A percentile compares a stretch with the other conserved stretches of the same genome.
Conservation (phyloP, 2,797 vertebrate species). For the Oceanodroma leucorhoa region DNA sequence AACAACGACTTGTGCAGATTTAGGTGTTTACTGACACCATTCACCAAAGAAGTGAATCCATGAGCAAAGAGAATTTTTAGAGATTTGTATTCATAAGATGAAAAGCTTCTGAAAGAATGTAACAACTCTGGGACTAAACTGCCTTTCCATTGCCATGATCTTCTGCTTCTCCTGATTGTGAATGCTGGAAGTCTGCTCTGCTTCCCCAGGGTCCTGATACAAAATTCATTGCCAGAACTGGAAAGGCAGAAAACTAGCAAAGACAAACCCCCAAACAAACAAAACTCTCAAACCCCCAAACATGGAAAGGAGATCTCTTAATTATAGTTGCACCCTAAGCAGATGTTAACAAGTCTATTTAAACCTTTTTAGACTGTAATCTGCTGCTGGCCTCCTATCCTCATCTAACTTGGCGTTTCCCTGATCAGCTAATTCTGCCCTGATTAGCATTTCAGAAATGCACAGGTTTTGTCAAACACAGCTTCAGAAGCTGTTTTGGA, state of each 20-base stretch:
- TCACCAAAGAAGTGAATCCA: background rate
- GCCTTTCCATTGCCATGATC: slow-evolving; percentile 17
- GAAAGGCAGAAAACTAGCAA: slow-evolving; percentile 10
- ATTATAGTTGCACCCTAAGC: slow-evolving; percentile 7
- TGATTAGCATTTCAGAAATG: slow-evolving; percentile 31
- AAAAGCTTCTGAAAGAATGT: slow-evolving; percentile 22
- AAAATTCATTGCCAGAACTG: slow-evolving; percentile 32
- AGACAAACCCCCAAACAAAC: slow-evolving; percentile 48
- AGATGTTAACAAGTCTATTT: slow-evolving; percentile 45
- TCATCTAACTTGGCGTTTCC: background rate
- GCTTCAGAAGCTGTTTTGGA: slow-evolving; percentile 1
- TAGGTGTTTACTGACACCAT: background rate
- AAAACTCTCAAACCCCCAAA: slow-evolving; percentile 14
- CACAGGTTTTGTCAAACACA: slow-evolving; percentile 12
- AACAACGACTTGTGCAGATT: background rate
- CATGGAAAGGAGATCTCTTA: slow-evolving; percentile 3
- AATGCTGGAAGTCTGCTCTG: slow-evolving; percentile 31
- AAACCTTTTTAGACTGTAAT: background rate
- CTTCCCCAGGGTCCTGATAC: slow-evolving; percentile 1
- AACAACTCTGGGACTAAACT: slow-evolving; percentile 13
- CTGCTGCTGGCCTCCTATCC: background rate
- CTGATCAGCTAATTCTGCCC: slow-evolving; percentile 1
- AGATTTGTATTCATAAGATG: slow-evolving; percentile 40
- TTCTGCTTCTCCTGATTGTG: slow-evolving; percentile 39
- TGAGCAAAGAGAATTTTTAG: background rate